phyloP scores from a whole-genome alignment of 2,113 vertebrate genomes.

The Hiodon tergisus region DNA sequence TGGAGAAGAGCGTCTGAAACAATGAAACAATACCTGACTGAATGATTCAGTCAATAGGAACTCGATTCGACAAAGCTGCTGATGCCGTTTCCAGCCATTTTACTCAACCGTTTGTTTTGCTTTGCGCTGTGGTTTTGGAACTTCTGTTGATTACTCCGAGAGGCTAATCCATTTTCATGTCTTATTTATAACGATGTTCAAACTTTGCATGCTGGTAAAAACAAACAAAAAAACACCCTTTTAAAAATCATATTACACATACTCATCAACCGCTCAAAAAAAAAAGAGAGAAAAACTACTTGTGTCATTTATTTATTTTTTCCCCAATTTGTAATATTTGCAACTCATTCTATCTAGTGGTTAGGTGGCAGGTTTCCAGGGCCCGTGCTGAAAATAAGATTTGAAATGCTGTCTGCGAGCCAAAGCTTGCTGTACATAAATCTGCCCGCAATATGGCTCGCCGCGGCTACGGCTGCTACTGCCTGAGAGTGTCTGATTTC shows the following conservation, averaged over 20 bases:
- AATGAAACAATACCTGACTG: slow-evolving; percentile 35
- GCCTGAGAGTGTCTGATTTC: slow-evolving; percentile 22
- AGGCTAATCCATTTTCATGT: slow-evolving; percentile 43
- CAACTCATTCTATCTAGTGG: slow-evolving; percentile 39
- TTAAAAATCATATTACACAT: slow-evolving; percentile 43
- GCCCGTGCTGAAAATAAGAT: slow-evolving; percentile 34
- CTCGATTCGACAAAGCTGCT: slow-evolving; percentile 28
- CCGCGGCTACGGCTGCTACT: slow-evolving; percentile 23
- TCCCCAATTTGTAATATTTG: slow-evolving; percentile 37
- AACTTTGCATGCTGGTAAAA: slow-evolving; percentile 37
- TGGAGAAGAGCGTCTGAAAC: slow-evolving; percentile 22
- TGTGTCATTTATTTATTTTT: slow-evolving; percentile 18
- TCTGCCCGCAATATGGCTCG: slow-evolving; percentile 33
- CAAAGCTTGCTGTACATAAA: slow-evolving; percentile 40
- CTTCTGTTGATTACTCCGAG: slow-evolving; percentile 33
- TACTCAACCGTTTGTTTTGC: slow-evolving; percentile 37
- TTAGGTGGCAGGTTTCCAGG: slow-evolving; percentile 40
- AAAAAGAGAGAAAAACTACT: slow-evolving; percentile 23
- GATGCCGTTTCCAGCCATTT: slow-evolving; percentile 35
- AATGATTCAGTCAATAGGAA: slow-evolving; percentile 38
- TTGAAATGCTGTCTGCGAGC: slow-evolving; percentile 32
- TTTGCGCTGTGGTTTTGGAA: slow-evolving; percentile 36
- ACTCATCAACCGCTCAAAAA: slow-evolving; percentile 38
- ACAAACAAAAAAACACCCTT: slow-evolving; percentile 12
- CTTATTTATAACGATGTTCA: slow-evolving; percentile 42